A percentile compares a stretch with the other conserved stretches of the same genome.
These are phyloP conservation scores for Eospalax fontanierii DNA, from an alignment of 2,797 vertebrate species.

Conservation along the genomic window DNA sequence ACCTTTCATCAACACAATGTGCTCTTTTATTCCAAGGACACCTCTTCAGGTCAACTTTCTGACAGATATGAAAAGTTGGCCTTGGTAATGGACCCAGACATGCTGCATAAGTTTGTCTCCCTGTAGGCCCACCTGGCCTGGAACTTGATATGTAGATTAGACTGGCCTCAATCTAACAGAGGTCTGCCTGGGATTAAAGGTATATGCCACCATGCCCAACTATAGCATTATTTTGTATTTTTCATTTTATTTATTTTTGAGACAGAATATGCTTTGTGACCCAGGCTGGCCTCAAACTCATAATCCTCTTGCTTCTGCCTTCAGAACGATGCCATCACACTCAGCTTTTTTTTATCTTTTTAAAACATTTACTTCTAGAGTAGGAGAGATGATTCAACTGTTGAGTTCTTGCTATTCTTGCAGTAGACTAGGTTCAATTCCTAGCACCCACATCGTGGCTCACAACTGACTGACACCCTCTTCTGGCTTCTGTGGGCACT, in stretches of 20 bases:
- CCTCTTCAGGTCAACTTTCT: too few species aligned
- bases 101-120: constrained; percentile 71
- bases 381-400: too few species aligned
- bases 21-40: constrained; percentile 41
- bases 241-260: constrained; percentile 23
- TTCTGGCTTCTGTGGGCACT: too few species aligned
- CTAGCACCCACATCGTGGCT: too few species aligned
- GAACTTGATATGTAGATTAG: too few species aligned
- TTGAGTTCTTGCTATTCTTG: too few species aligned
- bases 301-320: background rate
- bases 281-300: background rate
- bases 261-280: background rate
- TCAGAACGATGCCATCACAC: background rate
- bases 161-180: too few species aligned
- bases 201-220: too few species aligned
- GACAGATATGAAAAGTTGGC: constrained; percentile 65
- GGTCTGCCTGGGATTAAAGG: too few species aligned
- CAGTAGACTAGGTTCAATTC: too few species aligned
- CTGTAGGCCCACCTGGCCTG: too few species aligned
- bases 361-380: background rate
- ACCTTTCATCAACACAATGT: constrained; percentile 33
- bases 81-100: constrained; percentile 55
- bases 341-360: constrained; percentile 7
- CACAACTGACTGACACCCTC: too few species aligned
- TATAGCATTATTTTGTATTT: background rate